A percentile compares a stretch with the other conserved stretches of the same genome.
These are phyloP conservation scores for Pristionchus entomophagus DNA, from an alignment of 2,888 invertebrate genomes.

Conservation along the genomic window DNA sequence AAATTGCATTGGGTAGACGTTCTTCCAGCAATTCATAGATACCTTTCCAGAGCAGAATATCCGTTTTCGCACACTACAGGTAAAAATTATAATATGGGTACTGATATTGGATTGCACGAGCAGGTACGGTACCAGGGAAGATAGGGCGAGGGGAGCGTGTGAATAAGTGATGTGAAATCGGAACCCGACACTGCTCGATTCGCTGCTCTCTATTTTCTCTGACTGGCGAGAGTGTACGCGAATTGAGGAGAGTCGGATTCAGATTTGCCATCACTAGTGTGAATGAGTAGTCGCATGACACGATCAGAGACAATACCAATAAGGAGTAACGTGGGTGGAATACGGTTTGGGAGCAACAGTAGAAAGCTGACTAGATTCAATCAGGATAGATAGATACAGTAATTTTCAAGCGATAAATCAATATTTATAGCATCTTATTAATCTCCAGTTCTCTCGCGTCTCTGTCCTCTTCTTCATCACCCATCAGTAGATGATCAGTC, in stretches of 20 bases:
- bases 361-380: constrained; percentile 8
- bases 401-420: neutral
- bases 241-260: too few species aligned
- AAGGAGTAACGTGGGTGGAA: too few species aligned
- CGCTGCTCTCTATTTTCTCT: too few species aligned
- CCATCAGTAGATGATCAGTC: constrained; percentile 79
- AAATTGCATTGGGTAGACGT: neutral
- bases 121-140: neutral
- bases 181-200: too few species aligned
- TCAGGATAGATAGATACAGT: neutral
- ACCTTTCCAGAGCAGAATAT: neutral
- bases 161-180: too few species aligned
- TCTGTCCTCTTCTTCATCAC: constrained; percentile 71
- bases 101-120: neutral
- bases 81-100: neutral
- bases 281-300: constrained; percentile 10
- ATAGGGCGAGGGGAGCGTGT: neutral
- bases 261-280: too few species aligned
- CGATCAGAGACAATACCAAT: neutral
- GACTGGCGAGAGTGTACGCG: too few species aligned
- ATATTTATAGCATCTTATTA: constrained; percentile 71
- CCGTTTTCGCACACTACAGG: neutral
- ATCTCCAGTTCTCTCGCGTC: constrained; percentile 70
- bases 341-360: constrained; percentile 2
- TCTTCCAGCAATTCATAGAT: neutral